phyloP scores from a whole-genome alignment of 2,888 invertebrate genomes.

The Alloscopus bannaensis region DNA sequence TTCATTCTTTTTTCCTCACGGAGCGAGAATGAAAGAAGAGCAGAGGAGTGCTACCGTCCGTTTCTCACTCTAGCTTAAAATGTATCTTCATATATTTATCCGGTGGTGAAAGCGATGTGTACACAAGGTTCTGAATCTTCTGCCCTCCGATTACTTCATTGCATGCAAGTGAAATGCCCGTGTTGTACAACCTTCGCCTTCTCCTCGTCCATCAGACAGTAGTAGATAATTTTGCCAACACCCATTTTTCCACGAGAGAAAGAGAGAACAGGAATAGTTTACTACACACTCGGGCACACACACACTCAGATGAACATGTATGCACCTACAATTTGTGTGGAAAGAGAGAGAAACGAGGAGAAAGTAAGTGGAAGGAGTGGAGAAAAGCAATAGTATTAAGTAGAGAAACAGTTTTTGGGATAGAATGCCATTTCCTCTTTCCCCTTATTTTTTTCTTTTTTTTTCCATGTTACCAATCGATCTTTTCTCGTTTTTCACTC shows the following conservation, averaged over 20 bases:
- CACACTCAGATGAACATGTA: neutral
- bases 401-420: constrained; percentile 16
- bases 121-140: too few relatives aligned
- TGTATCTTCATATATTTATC: neutral
- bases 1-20: constrained; percentile 12
- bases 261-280: constrained; percentile 27
- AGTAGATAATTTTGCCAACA: constrained; percentile 61
- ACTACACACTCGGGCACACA: constrained; percentile 25
- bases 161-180: constrained; percentile 36
- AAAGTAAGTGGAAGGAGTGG: constrained; percentile 13
- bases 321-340: neutral
- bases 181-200: constrained; percentile 44
- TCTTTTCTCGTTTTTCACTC: constrained; percentile 47
- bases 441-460: constrained; percentile 26
- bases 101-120: neutral
- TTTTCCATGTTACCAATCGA: constrained; percentile 55
- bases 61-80: neutral
- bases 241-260: constrained; percentile 36
- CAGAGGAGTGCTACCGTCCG: neutral
- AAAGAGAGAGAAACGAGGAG: constrained; percentile 8
- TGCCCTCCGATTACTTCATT: constrained; percentile 20
- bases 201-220: constrained; percentile 47
- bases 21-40: constrained; percentile 17
- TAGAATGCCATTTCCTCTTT: constrained; percentile 40
- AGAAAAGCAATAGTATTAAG: constrained; percentile 31